Base-by-base conservation (phyloP, 2,113 vertebrate genomes). In the Python bivittatus region DNA sequence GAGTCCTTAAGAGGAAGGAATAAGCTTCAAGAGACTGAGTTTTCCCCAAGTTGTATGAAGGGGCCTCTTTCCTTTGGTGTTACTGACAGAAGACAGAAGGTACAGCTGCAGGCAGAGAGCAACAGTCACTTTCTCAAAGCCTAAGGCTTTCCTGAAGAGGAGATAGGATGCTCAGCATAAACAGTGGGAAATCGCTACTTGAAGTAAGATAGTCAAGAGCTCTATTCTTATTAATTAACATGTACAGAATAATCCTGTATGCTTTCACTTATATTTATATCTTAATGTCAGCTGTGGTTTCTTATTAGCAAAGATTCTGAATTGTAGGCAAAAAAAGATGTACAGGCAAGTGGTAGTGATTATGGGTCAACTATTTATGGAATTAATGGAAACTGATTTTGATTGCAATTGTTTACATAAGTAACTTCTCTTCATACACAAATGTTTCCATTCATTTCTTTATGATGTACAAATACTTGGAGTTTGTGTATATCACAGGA, bases 341-440 rank as follows among this genome's bases (percentile, higher is more conserved):
- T 2, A 1, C 13, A 92, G 27, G 86, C 61, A 91, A 93, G 89
- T 4, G 84, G 89, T 58, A 25, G 91, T 83, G 52, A 94, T 58
- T 90, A 90, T 42, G 53, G 93, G 93, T 93, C 92, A 44, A 33
- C 54, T 64, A 6, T 52, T 38, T 60, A 86, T 91, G 86, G 91
- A 94, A 92, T 90, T 92, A 86, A 86, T 72, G 91, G 94, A 58
- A 96, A 91, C 57, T 94, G 17, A 92, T 1, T 0, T 88, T 53
- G 90, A 17, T 79, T 64, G 44, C 7, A 56, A 95, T 58, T 93
- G 93, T 93, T 96, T 95, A 95, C 22, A 53, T 72, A 64, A 92
- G 90, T 44, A 2, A 25, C 84, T 91, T 84, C 86, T 72, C 44
- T 72, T 11, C 88, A 56, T 64, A 79, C 0, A 29, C 29, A 68